Percentiles rank a stretch among this genome's conserved stretches.
Evolutionary conservation across 2,113 vertebrate species (phyloP).

Genomic region (Phodopus roborovskii): DNA sequence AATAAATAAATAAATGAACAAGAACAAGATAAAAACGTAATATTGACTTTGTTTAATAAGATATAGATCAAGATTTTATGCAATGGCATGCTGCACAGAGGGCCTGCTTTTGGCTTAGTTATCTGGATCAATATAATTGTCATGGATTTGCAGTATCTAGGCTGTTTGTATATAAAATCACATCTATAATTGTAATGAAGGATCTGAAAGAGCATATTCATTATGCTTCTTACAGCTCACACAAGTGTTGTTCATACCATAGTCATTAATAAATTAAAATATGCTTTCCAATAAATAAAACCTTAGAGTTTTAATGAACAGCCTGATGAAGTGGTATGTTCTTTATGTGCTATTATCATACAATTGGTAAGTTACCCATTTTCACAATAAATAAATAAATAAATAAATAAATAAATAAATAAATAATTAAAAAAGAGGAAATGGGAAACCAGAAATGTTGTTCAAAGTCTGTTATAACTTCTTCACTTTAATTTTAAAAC

Average conservation of each 20-base stretch:
- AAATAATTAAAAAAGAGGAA: too few relatives aligned
- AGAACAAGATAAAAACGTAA: background rate
- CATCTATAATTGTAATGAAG: background rate
- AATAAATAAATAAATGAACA: background rate
- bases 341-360: background rate
- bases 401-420: too few relatives aligned
- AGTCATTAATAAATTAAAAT: constrained; percentile 23
- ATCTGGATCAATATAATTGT: background rate
- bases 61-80: background rate
- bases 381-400: too few relatives aligned
- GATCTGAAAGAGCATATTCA: background rate
- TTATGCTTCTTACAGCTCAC: background rate
- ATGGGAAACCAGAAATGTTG: too few relatives aligned
- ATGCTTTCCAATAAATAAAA: background rate
- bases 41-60: background rate
- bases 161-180: background rate
- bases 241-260: background rate
- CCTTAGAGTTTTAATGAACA: background rate
- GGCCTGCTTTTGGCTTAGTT: background rate
- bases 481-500: too few relatives aligned
- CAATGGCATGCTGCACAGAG: background rate
- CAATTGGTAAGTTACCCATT: too few relatives aligned
- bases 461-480: too few relatives aligned
- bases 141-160: background rate
- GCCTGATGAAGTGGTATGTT: background rate